A percentile compares a stretch with the other conserved stretches of the same genome.
Conservation (phyloP, 2,113 vertebrate species). For the Ibidorhyncha struthersii region DNA sequence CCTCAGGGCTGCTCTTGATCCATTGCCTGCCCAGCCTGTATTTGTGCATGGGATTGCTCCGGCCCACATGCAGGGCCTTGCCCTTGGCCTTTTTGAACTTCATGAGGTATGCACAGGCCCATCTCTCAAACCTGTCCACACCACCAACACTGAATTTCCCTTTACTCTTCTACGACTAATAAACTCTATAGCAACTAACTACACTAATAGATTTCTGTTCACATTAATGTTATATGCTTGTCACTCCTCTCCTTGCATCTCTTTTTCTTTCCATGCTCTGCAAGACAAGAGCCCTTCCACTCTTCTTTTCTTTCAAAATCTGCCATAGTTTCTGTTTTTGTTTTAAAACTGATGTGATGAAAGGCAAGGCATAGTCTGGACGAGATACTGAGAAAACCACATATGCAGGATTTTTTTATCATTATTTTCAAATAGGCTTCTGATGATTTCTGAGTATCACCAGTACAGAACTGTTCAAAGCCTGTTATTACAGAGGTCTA, state of each 20-base stretch:
- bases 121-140: too few relatives aligned
- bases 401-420: not conserved
- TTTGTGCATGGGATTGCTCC: too few relatives aligned
- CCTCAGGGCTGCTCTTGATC: too few relatives aligned
- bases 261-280: not conserved
- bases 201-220: not conserved
- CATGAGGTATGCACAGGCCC: too few relatives aligned
- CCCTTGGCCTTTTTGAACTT: too few relatives aligned
- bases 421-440: not conserved
- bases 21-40: too few relatives aligned
- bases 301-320: not conserved
- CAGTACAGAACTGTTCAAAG: not conserved
- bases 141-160: not conserved
- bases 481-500: not conserved
- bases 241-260: not conserved
- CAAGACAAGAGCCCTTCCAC: not conserved
- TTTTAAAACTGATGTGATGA: not conserved
- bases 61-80: too few relatives aligned
- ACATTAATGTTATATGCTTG: not conserved
- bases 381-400: not conserved
- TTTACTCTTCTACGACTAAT: not conserved
- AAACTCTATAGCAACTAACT: not conserved
- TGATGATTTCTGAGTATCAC: not conserved
- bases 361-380: not conserved
- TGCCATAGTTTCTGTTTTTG: not conserved